phyloP scores from a whole-genome alignment of 2,888 invertebrate genomes.

The Cactoblastis cactorum region DNA sequence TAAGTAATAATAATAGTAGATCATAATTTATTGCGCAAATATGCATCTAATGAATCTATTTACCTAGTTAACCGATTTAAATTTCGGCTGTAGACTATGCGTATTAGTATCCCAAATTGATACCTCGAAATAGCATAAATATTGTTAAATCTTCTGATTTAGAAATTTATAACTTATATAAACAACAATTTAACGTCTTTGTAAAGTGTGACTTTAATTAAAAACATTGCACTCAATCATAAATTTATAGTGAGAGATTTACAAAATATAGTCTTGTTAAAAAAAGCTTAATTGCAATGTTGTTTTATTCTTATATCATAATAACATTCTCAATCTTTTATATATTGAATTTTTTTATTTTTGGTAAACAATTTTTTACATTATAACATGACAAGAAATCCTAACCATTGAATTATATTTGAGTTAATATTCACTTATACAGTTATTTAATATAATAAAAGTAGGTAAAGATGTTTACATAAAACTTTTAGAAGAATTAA shows the following conservation, averaged over 20 bases:
- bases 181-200: background rate
- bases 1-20: too few species aligned
- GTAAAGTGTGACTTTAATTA: background rate
- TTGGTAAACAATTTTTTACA: background rate
- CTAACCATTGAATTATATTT: background rate
- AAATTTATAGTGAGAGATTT: background rate
- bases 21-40: too few species aligned
- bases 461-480: background rate
- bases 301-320: too few species aligned
- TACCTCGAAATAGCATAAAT: too few species aligned
- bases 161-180: background rate
- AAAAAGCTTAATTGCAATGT: background rate
- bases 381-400: background rate
- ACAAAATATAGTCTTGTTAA: constrained; percentile 2
- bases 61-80: too few species aligned
- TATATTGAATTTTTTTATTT: too few species aligned
- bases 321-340: too few species aligned
- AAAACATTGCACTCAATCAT: background rate
- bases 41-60: too few species aligned
- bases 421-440: background rate
- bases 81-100: too few species aligned
- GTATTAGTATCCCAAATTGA: too few species aligned
- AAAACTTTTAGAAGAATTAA: background rate
- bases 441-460: background rate
- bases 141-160: too few species aligned